These are phyloP conservation scores for Cynocephalus volans DNA, from an alignment of 2,113 vertebrate species.

Conservation along the genomic window DNA sequence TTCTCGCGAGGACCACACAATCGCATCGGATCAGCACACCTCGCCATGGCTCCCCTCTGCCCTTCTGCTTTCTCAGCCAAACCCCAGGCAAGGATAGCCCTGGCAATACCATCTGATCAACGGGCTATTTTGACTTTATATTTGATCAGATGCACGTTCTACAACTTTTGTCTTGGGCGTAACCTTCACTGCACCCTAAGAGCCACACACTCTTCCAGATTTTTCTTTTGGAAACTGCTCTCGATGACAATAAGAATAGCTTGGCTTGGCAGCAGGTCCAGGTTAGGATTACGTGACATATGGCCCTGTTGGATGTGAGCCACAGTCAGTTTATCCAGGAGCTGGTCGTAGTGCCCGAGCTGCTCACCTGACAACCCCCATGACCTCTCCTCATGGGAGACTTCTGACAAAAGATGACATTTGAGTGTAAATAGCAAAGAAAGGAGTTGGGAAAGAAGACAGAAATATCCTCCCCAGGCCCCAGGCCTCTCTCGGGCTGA, in stretches of 20 bases:
- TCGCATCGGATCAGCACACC: background rate
- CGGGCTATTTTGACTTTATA: background rate
- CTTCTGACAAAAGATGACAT: constrained; percentile 28
- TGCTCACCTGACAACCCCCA: background rate
- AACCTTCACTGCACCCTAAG: background rate
- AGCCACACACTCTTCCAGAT: background rate
- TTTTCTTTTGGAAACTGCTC: constrained; percentile 59
- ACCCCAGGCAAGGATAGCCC: background rate
- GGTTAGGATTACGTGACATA: constrained; percentile 77
- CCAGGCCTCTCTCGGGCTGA: background rate
- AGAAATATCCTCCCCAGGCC: background rate
- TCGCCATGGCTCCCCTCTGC: no score
- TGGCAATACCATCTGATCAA: background rate
- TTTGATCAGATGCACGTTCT: background rate
- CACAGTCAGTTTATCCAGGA: constrained; percentile 59
- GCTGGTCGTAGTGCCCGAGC: background rate
- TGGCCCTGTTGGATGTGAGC: constrained; percentile 74
- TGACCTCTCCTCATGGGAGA: constrained; percentile 13
- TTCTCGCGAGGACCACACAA: background rate
- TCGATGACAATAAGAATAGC: constrained; percentile 58
- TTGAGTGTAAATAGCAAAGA: constrained; percentile 50
- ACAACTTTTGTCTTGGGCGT: background rate
- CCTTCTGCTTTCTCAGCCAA: background rate
- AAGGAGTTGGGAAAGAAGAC: background rate
- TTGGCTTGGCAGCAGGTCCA: constrained; percentile 66